A percentile compares a stretch with the other conserved stretches of the same genome.
phyloP scores from a whole-genome alignment of 2,888 invertebrate species.

The Litoditis marina region DNA sequence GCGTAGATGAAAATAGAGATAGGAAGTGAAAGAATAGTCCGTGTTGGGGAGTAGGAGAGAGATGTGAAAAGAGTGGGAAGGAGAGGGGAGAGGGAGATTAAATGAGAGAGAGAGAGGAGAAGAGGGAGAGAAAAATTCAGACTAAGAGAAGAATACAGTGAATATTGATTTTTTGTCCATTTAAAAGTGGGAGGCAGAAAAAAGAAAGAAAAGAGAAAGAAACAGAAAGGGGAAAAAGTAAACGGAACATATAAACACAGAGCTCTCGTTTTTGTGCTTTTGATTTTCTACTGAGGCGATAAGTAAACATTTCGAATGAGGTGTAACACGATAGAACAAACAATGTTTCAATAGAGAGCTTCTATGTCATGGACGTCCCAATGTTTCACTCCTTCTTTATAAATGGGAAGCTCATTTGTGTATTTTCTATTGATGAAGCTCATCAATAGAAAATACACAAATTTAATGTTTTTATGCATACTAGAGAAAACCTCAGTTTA shows the following conservation, averaged over 20 bases:
- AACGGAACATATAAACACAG: neutral
- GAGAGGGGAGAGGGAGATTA: too few relatives aligned
- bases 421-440: too few relatives aligned
- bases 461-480: too few relatives aligned
- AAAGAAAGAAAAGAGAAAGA: neutral
- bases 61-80: slow-evolving; percentile 7
- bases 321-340: neutral
- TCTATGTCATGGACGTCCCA: too few relatives aligned
- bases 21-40: slow-evolving; percentile 1
- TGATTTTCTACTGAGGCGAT: neutral
- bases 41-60: neutral
- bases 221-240: neutral
- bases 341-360: too few relatives aligned
- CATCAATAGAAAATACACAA: too few relatives aligned
- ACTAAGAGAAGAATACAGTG: slow-evolving; percentile 2
- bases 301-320: neutral
- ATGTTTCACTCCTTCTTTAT: too few relatives aligned
- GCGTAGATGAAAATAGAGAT: slow-evolving; percentile 9
- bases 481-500: neutral
- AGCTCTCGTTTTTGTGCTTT: neutral
- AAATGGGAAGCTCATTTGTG: too few relatives aligned
- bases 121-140: neutral
- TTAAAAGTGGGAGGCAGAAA: neutral
- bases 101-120: slow-evolving; percentile 11
- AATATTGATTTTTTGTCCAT: neutral